Conservation (phyloP, 2,113 vertebrate species). For the Pomatorhinus ruficollis region DNA sequence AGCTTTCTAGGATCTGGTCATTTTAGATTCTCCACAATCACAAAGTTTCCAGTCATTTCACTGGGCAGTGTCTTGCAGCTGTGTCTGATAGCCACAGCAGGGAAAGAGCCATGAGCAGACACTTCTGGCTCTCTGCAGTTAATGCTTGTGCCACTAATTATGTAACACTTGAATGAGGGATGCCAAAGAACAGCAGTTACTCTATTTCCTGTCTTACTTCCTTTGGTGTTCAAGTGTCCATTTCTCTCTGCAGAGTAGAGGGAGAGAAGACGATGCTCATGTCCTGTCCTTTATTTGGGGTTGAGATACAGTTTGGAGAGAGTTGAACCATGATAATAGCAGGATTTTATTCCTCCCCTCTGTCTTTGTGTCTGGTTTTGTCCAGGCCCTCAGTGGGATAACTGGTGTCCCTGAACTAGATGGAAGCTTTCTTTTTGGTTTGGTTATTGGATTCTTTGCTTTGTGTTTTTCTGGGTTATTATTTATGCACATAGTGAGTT, state of each 20-base stretch:
- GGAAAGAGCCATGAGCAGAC: not conserved
- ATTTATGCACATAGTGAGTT: not conserved
- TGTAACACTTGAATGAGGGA: not conserved
- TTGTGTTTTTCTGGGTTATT: not conserved
- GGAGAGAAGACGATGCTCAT: accelerated
- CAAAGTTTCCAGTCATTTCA: not conserved
- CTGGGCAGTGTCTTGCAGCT: not conserved
- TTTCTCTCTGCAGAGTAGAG: not conserved
- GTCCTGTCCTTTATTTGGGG: not conserved
- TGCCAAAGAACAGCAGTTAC: not conserved
- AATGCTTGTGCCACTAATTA: not conserved
- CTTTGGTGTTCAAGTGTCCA: not conserved
- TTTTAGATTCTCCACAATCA: not conserved
- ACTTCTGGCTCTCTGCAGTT: not conserved
- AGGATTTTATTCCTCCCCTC: not conserved
- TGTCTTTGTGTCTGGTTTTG: not conserved
- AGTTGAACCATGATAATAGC: not conserved
- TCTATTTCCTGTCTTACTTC: not conserved
- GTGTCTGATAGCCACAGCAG: not conserved
- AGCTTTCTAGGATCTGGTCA: not conserved
- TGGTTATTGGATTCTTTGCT: not conserved
- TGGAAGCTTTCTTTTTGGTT: not conserved
- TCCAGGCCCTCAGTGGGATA: not conserved
- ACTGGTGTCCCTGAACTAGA: not conserved
- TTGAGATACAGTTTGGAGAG: not conserved